Base-by-base conservation (phyloP, 2,113 vertebrate species). In the Monarcha castaneiventris region DNA sequence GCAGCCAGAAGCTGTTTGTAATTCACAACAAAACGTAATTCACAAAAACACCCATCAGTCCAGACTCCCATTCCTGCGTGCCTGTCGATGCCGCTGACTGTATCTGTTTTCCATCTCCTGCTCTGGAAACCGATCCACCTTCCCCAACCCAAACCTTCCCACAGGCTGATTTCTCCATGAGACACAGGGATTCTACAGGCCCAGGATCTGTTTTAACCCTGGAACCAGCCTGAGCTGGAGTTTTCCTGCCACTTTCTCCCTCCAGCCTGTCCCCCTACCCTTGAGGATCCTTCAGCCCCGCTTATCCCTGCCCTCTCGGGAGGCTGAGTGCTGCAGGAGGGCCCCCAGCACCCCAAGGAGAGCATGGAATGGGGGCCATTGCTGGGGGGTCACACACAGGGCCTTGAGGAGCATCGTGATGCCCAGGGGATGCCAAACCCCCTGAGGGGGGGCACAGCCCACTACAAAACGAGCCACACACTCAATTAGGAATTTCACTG, bases 401-500 rank as follows among this genome's bases (percentile, higher is more conserved):
- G 25, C 30, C 5, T 1, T 10, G 51, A 26, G 64, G 55, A 37
- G 23, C 79, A 13, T 8, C 6, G 2, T 20, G 5, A 5, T 35
- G n/a, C n/a, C 32, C 61, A 6, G 41, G 37, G 77, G 16, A 15
- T 41, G 27, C n/a, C 71, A 55, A 39, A 35, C 11, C n/a, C 39
- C 15, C 22, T 4, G 26, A 67, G 84, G 46, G 19, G 19, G 6
- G 72, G 29, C 86, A 74, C 13, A 39, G 78, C 63, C 55, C 19
- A 2, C 18, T 9, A 4, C 49, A 23, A 19, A 89, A 62, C 26
- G 8, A 96, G 90, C 93, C 32, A 56, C 4, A 11, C 55, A 39
- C 72, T 91, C 97, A 96, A 97, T 97, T 96, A 98, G 93, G 97
- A 97, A 93, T 96, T 91, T 78, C 82, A 62, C 81, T 92, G 95